Evolutionary conservation across 2,888 invertebrate species (phyloP).

Genomic region (Pyrrhosoma nymphula): DNA sequence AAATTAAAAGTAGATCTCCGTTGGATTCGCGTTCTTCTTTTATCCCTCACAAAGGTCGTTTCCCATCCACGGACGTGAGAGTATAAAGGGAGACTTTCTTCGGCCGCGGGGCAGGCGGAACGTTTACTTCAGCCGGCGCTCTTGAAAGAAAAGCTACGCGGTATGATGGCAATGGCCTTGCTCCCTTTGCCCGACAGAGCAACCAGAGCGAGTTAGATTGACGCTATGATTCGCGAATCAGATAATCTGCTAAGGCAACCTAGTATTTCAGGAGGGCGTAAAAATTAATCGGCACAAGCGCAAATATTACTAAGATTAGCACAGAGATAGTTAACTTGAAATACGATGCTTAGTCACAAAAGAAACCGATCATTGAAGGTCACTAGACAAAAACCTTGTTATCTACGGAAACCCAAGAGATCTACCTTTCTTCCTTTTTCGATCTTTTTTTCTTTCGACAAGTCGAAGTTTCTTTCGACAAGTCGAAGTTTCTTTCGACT

Average conservation of each 20-base stretch:
- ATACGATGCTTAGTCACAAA: too few relatives aligned
- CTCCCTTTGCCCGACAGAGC: background rate
- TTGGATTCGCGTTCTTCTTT: background rate
- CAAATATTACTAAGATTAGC: background rate
- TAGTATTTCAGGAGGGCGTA: background rate
- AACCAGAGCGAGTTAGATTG: background rate
- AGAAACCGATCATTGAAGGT: too few relatives aligned
- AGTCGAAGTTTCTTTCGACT: too few relatives aligned
- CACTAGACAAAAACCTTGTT: too few relatives aligned
- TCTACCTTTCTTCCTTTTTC: too few relatives aligned
- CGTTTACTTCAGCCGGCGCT: background rate
- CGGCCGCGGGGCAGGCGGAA: background rate
- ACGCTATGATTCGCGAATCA: background rate
- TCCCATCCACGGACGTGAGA: background rate
- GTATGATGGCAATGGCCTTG: background rate
- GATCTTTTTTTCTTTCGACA: too few relatives aligned
- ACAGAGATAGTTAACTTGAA: too few relatives aligned
- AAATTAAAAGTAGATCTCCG: conserved; percentile 23
- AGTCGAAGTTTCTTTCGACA: too few relatives aligned
- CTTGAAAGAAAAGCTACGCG: background rate
- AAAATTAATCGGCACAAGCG: background rate
- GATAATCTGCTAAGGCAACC: background rate
- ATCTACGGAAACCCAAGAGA: too few relatives aligned
- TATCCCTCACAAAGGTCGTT: background rate
- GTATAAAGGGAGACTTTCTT: background rate